Conservation (phyloP, 2,113 vertebrate genomes). For the Protobothrops flavoviridis region DNA sequence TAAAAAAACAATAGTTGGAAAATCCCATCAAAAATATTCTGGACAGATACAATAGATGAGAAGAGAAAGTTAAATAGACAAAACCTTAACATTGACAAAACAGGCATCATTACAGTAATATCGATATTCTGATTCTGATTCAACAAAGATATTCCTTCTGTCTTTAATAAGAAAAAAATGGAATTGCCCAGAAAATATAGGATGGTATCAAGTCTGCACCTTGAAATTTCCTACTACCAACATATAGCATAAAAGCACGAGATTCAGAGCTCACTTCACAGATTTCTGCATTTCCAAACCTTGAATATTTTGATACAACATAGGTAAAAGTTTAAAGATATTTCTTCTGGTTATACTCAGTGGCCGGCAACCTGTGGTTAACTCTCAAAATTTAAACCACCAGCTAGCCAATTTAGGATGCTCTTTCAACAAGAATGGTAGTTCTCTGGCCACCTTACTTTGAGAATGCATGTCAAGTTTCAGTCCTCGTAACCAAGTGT, state of each 20-base stretch:
- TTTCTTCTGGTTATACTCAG: background rate
- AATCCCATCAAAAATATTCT: background rate
- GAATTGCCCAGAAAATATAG: background rate
- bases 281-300: background rate
- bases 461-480: background rate
- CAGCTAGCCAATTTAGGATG: background rate
- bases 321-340: background rate
- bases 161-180: background rate
- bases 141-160: background rate
- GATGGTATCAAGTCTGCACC: background rate
- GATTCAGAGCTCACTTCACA: background rate
- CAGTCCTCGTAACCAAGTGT: conserved; percentile 20
- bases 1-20: background rate
- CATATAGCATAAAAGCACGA: background rate
- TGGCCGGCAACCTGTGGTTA: background rate
- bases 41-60: background rate
- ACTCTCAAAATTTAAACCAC: background rate
- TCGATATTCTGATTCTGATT: background rate
- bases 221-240: background rate
- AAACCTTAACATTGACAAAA: background rate
- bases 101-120: background rate
- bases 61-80: background rate
- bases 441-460: background rate
- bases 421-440: background rate
- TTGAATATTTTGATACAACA: background rate